These are phyloP conservation scores for Semaprochilodus insignis DNA, from an alignment of 2,797 vertebrate species.

Conservation along the genomic window DNA sequence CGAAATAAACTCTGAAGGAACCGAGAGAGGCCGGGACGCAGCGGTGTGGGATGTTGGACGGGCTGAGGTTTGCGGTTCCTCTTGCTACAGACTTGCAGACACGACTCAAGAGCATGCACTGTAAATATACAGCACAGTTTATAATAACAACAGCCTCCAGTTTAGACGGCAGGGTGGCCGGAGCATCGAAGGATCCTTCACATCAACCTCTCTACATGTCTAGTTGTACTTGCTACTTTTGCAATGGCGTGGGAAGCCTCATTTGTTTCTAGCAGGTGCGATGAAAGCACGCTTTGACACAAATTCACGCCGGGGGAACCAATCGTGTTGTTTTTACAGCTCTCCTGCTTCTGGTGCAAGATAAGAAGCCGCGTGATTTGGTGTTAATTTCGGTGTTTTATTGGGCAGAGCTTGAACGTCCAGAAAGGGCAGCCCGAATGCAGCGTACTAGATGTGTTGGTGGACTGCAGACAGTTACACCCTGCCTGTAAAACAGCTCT, in stretches of 20 bases:
- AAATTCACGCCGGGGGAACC: neutral
- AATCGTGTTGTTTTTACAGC: neutral
- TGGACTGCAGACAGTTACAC: neutral
- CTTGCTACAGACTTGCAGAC: neutral
- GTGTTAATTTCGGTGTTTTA: neutral
- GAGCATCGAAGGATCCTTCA: neutral
- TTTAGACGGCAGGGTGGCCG: neutral
- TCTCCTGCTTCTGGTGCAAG: neutral
- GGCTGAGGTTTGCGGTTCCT: constrained; percentile 1
- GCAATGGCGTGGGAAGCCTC: neutral
- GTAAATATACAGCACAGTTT: neutral
- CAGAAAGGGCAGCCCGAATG: no score
- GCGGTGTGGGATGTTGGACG: neutral
- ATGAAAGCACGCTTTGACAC: neutral
- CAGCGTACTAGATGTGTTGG: no score
- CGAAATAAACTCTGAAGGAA: constrained; percentile 10
- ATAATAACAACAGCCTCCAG: constrained; percentile 14
- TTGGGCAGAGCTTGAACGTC: neutral
- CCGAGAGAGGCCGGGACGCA: neutral
- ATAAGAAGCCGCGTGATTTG: neutral
- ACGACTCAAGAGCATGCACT: neutral
- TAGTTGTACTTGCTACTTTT: neutral
- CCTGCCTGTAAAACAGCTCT: constrained; percentile 5
- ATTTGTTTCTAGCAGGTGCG: neutral
- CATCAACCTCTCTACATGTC: neutral